These are phyloP conservation scores for Lithobates sylvaticus DNA, from an alignment of 2,797 vertebrate genomes.

Conservation along the genomic window DNA sequence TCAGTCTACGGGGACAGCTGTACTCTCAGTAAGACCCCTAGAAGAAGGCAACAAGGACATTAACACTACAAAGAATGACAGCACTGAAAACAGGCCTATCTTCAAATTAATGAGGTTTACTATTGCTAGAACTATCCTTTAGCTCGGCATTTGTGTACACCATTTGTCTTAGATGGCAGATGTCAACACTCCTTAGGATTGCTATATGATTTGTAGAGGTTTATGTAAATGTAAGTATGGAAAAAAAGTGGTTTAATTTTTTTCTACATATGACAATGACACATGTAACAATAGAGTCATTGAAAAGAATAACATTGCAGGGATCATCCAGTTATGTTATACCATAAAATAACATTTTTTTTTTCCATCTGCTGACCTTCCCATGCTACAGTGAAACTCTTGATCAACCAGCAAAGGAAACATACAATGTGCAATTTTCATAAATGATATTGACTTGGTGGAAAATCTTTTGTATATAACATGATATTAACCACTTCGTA, in stretches of 20 bases:
- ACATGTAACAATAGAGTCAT: not conserved
- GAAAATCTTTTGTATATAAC: too few species aligned
- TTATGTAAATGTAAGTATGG: constrained; percentile 58
- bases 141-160: constrained; percentile 64
- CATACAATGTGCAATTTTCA: too few species aligned
- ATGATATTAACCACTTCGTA: too few species aligned
- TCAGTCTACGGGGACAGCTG: constrained; percentile 55
- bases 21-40: not conserved
- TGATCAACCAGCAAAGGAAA: too few species aligned
- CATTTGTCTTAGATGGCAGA: constrained; percentile 69
- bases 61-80: constrained; percentile 48
- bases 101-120: constrained; percentile 63
- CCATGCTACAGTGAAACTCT: too few species aligned
- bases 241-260: not conserved
- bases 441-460: too few species aligned
- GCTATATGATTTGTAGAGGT: constrained; percentile 66
- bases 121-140: constrained; percentile 60
- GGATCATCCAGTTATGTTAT: too few species aligned
- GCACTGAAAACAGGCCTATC: constrained; percentile 27
- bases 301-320: not conserved
- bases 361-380: too few species aligned
- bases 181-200: constrained; percentile 73
- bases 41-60: constrained; percentile 35
- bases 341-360: too few species aligned
- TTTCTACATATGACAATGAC: not conserved